Evolutionary conservation across 2,888 invertebrate genomes (phyloP).

Genomic region (Papilio elwesi): DNA sequence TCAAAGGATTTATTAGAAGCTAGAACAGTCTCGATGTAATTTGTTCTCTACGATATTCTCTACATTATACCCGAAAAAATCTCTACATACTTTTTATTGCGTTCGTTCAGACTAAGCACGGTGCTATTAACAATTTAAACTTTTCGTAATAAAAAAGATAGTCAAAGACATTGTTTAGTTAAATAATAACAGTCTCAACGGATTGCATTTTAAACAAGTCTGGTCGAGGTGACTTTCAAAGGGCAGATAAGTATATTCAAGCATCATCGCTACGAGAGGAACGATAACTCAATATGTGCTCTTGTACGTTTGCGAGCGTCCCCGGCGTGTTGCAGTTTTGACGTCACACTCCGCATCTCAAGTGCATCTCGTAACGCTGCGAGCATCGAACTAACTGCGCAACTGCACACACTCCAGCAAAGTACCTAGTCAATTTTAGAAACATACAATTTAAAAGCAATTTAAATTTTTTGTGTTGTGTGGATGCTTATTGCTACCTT

Average conservation of each 20-base stretch:
- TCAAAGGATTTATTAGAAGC: too few relatives aligned
- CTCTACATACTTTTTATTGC: too few relatives aligned
- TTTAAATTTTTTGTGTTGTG: not conserved
- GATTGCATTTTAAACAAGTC: constrained; percentile 19
- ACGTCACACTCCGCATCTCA: constrained; percentile 75
- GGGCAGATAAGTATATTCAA: constrained; percentile 48
- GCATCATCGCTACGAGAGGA: constrained; percentile 55
- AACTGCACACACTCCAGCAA: constrained; percentile 25
- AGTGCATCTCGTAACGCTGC: constrained; percentile 53
- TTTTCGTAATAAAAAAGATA: not conserved
- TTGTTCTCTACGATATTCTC: too few relatives aligned
- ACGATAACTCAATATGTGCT: constrained; percentile 64
- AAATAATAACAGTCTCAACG: not conserved
- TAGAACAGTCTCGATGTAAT: too few relatives aligned
- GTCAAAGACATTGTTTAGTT: not conserved
- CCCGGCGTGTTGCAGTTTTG: constrained; percentile 62
- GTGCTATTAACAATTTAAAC: too few relatives aligned
- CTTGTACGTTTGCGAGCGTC: constrained; percentile 57
- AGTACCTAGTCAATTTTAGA: constrained; percentile 26
- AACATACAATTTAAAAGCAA: not conserved
- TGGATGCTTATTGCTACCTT: too few relatives aligned
- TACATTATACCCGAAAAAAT: too few relatives aligned
- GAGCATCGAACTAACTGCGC: constrained; percentile 11
- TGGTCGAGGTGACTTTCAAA: constrained; percentile 50
- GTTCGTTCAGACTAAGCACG: too few relatives aligned